Percentiles rank a stretch among this genome's conserved stretches.
Evolutionary conservation across 2,797 vertebrate genomes (phyloP).

Genomic region (Ceryle rudis): DNA sequence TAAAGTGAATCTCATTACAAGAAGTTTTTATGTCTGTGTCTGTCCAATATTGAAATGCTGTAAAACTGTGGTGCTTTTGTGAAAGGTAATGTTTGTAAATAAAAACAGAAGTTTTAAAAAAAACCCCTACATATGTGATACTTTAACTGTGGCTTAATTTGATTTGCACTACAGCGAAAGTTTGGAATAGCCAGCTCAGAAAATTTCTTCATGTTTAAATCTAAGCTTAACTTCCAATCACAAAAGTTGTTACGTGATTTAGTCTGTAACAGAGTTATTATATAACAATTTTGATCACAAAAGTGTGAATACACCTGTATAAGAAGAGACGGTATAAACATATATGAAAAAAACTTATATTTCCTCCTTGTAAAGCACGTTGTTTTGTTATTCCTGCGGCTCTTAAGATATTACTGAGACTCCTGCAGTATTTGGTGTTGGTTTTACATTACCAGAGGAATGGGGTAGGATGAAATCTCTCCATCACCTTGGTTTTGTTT

Average conservation of each 20-base stretch:
- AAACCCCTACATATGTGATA: accelerated
- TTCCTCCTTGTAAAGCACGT: accelerated
- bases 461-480: neutral
- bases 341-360: accelerated
- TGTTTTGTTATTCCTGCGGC: neutral
- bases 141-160: neutral
- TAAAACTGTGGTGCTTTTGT: neutral
- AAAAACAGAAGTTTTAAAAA: neutral
- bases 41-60: neutral
- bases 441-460: neutral
- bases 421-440: neutral
- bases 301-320: neutral
- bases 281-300: neutral
- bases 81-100: neutral
- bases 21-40: neutral
- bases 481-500: neutral
- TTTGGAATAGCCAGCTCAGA: neutral
- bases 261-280: neutral
- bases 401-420: neutral
- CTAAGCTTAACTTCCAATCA: neutral
- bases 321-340: neutral
- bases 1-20: neutral
- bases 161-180: neutral
- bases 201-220: neutral
- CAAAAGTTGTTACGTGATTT: neutral